Percentiles rank a stretch among this genome's conserved stretches.
phyloP scores from a whole-genome alignment of 1,140 invertebrate genomes.

The Ladona fulva region DNA sequence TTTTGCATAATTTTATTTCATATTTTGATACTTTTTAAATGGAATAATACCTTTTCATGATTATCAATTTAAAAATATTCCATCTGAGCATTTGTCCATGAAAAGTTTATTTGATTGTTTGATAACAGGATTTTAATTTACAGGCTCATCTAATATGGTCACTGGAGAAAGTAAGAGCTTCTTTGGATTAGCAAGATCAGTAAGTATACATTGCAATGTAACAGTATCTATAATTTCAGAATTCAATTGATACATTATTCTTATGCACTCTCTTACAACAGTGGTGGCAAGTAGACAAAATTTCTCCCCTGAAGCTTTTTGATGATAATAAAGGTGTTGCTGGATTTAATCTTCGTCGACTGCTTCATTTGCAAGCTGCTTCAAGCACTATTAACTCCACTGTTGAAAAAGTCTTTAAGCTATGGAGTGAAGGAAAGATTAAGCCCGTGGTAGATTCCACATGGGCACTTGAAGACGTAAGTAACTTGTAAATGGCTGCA shows the following conservation, averaged over 20 bases:
- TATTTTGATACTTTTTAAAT: no score
- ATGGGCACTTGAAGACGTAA: conserved; percentile 78
- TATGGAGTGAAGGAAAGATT: conserved; percentile 69
- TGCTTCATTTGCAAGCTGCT: conserved; percentile 71
- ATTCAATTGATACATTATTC: not conserved
- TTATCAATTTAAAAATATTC: no score
- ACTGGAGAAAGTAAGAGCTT: conserved; percentile 83
- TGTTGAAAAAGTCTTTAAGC: conserved; percentile 59
- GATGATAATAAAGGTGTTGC: conserved; percentile 79
- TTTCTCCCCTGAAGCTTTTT: conserved; percentile 77
- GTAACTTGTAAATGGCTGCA: conserved; percentile 29
- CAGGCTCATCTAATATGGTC: conserved; percentile 71
- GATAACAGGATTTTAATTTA: conserved; percentile 23
- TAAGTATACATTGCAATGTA: conserved; percentile 41
- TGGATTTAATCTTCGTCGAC: conserved; percentile 73
- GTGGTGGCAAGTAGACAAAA: conserved; percentile 90
- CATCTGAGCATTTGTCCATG: no score
- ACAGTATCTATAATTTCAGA: not conserved
- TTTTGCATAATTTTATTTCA: no score
- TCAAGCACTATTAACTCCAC: conserved; percentile 56
- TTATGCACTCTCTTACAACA: conserved; percentile 27
- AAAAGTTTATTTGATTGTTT: no score
- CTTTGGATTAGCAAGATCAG: conserved; percentile 75
- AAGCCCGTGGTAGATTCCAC: conserved; percentile 74
- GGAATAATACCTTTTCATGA: no score